Evolutionary conservation across 2,113 vertebrate species (phyloP).

Genomic region (Lepus americanus): DNA sequence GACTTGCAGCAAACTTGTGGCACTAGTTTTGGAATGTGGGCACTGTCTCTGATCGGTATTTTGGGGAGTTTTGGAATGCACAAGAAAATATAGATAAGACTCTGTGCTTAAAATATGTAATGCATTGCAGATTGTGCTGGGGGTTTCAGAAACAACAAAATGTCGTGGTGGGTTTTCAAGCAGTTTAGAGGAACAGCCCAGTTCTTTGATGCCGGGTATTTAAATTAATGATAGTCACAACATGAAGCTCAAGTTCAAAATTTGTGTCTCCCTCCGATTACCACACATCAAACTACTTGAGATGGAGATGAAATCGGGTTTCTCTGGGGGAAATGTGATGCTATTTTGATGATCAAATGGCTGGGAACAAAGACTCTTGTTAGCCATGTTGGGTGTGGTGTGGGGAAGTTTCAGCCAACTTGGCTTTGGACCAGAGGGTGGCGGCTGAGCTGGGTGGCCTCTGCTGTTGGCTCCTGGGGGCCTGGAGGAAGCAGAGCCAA

Average conservation of each 20-base stretch:
- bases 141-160: slow-evolving; percentile 51
- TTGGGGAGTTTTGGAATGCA: slow-evolving; percentile 67
- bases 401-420: neutral
- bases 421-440: neutral
- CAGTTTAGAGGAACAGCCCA: slow-evolving; percentile 56
- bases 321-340: slow-evolving; percentile 41
- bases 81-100: slow-evolving; percentile 69
- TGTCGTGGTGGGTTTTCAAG: neutral
- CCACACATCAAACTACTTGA: slow-evolving; percentile 70
- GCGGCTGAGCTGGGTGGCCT: neutral
- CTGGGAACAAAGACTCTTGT: slow-evolving; percentile 63
- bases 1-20: slow-evolving; percentile 74
- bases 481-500: too few relatives aligned
- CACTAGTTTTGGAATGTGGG: slow-evolving; percentile 58
- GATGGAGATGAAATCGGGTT: slow-evolving; percentile 63
- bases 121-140: slow-evolving; percentile 72
- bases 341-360: slow-evolving; percentile 64
- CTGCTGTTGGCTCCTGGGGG: neutral
- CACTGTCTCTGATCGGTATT: slow-evolving; percentile 63
- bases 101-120: slow-evolving; percentile 64
- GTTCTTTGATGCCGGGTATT: slow-evolving; percentile 72
- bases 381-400: slow-evolving; percentile 27
- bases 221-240: slow-evolving; percentile 79
- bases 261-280: slow-evolving; percentile 70
- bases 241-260: slow-evolving; percentile 76